Evolutionary conservation across 2,888 invertebrate genomes (phyloP), one percentile per base, ranked within the genome.

Genomic region (Diaphora mendica): DNA sequence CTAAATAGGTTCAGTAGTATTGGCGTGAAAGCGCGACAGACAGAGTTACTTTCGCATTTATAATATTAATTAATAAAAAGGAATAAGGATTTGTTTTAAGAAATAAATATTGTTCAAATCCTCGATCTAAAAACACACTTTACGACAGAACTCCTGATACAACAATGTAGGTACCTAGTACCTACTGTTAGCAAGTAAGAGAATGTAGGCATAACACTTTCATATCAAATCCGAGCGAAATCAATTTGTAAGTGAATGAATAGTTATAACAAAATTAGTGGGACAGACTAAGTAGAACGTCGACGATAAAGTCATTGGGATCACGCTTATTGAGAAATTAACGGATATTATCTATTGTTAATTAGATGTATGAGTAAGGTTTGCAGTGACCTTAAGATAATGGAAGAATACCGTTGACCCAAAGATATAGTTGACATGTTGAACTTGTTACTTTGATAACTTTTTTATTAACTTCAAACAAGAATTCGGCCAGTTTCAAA

Each of bases 371-470:
- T 62, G 59, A 62, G 59, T 62, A 62, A 30, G 30, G 30, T 30
- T 62, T 62, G 59, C 59, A 62, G 17, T 68, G 51, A 68, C 68
- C 26, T 68, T 39, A 35, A 20, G 55, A 68, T 51, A 55, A 35
- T n/a, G n/a, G 35, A 55, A 35, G 23, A 64, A 64, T 64, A 64
- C 23, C 64, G 23, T 33, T 64, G 64, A 64, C 35, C 33, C 23
- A 35, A 35, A 64, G 33, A 33, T 64, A 64, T 35, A 23, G 64
- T 35, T 35, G 35, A 79, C 62, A 66, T 78, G 75, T 84, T 85
- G 83, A 88, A 88, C 86, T 80, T 76, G 75, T 84, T 89, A 88
- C 88, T 76, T 76, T 85, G 91, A 89, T 91, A 90, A 87, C 71
- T 83, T 83, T 86, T 81, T 82, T 82, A 78, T 77, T 78, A 79